phyloP scores from a whole-genome alignment of 2,888 invertebrate genomes.

The Oscheius sp. region DNA sequence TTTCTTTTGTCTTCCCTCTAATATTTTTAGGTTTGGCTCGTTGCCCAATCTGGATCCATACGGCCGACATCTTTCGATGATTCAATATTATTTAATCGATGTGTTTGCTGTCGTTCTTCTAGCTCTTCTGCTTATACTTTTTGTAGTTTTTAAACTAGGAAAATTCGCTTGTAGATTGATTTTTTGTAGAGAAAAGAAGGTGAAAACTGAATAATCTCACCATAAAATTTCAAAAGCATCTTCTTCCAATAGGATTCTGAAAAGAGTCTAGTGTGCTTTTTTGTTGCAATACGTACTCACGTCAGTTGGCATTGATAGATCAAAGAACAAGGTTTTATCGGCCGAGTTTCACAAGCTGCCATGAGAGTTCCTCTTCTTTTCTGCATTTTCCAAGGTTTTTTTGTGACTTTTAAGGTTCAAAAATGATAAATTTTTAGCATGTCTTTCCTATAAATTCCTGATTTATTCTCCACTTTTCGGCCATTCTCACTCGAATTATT shows the following conservation, averaged over 20 bases:
- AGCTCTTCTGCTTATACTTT: background rate
- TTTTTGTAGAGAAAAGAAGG: background rate
- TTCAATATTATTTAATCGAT: slow-evolving; percentile 13
- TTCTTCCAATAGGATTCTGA: too few relatives aligned
- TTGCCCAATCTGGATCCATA: background rate
- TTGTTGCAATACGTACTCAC: too few relatives aligned
- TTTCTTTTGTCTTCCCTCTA: background rate
- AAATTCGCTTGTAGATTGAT: background rate
- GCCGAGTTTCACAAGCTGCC: too few relatives aligned
- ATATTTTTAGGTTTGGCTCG: slow-evolving; percentile 1
- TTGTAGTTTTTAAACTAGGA: background rate
- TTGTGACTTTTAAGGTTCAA: background rate
- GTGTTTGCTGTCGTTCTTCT: background rate
- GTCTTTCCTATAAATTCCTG: slow-evolving; percentile 27
- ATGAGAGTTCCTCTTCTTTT: background rate
- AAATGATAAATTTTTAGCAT: background rate
- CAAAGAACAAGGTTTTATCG: too few relatives aligned
- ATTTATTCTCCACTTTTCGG: slow-evolving; percentile 44
- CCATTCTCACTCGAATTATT: slow-evolving; percentile 40
- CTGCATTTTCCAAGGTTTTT: background rate
- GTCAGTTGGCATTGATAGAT: too few relatives aligned
- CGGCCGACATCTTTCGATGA: background rate
- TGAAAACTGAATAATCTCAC: background rate
- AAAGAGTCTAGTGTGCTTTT: too few relatives aligned
- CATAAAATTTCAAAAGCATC: too few relatives aligned